Percentiles rank a stretch among this genome's conserved stretches.
phyloP scores from a whole-genome alignment of 1,140 invertebrate genomes.

The Microplitis demolitor region DNA sequence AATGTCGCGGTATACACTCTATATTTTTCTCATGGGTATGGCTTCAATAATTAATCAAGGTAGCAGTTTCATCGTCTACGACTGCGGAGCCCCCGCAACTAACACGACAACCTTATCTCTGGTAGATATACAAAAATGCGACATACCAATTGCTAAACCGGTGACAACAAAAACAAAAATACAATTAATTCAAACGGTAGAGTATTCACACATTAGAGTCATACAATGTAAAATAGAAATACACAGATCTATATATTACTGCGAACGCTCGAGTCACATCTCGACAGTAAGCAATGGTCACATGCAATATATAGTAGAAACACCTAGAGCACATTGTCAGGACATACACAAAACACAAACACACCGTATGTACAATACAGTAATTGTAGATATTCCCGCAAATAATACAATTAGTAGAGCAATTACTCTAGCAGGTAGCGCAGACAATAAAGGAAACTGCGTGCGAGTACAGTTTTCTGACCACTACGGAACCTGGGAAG shows the following conservation, averaged over 20 bases:
- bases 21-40: too few species aligned
- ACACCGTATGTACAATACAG: neutral
- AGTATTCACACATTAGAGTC: neutral
- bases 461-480: slow-evolving; percentile 10
- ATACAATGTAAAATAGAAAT: slow-evolving; percentile 23
- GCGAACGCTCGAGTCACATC: slow-evolving; percentile 12
- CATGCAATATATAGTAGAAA: slow-evolving; percentile 5
- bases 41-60: too few species aligned
- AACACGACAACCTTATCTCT: slow-evolving; percentile 17
- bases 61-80: neutral
- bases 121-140: slow-evolving; percentile 1
- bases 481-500: slow-evolving; percentile 2
- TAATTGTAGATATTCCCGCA: neutral
- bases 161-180: neutral
- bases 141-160: neutral
- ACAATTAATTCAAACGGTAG: slow-evolving; percentile 17
- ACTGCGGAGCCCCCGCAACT: neutral
- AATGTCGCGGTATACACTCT: neutral
- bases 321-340: neutral
- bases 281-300: neutral
- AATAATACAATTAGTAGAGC: neutral
- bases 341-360: neutral
- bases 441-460: neutral
- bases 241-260: slow-evolving; percentile 10
- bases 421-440: neutral